A percentile compares a stretch with the other conserved stretches of the same genome.
phyloP scores from a whole-genome alignment of 2,888 invertebrate genomes.

The Fragum fragum region DNA sequence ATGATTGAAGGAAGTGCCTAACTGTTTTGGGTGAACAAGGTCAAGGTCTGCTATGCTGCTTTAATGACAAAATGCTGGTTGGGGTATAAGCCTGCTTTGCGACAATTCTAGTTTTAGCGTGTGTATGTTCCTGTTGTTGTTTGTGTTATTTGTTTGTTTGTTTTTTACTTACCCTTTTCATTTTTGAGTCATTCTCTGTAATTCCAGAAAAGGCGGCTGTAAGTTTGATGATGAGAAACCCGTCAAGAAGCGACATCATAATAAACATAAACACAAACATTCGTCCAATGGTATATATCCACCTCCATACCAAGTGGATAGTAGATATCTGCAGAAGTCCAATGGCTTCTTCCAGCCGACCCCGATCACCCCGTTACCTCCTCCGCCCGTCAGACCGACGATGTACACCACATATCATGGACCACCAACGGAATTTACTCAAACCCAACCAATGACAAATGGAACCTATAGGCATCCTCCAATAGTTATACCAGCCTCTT shows the following conservation, averaged over 20 bases:
- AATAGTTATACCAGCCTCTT: slow-evolving; percentile 42
- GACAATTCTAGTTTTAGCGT: no score
- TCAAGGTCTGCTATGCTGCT: no score
- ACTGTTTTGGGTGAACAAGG: no score
- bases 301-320: slow-evolving; percentile 27
- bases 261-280: slow-evolving; percentile 16
- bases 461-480: slow-evolving; percentile 44
- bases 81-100: no score
- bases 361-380: slow-evolving; percentile 9
- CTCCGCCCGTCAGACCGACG: slow-evolving; percentile 12
- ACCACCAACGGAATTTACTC: slow-evolving; percentile 42
- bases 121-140: no score
- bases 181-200: no score
- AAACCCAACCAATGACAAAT: not conserved
- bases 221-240: slow-evolving; percentile 18
- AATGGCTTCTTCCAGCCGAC: slow-evolving; percentile 24
- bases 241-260: slow-evolving; percentile 31
- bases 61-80: no score
- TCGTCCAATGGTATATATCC: slow-evolving; percentile 25
- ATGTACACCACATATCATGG: slow-evolving; percentile 57
- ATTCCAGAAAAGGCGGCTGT: slow-evolving; percentile 33
- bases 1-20: no score
- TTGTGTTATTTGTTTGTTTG: no score
- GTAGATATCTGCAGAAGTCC: not conserved
- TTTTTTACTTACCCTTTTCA: no score